These are phyloP conservation scores for Neosilurus hyrtlii DNA, from an alignment of 2,797 vertebrate species.

Conservation along the genomic window DNA sequence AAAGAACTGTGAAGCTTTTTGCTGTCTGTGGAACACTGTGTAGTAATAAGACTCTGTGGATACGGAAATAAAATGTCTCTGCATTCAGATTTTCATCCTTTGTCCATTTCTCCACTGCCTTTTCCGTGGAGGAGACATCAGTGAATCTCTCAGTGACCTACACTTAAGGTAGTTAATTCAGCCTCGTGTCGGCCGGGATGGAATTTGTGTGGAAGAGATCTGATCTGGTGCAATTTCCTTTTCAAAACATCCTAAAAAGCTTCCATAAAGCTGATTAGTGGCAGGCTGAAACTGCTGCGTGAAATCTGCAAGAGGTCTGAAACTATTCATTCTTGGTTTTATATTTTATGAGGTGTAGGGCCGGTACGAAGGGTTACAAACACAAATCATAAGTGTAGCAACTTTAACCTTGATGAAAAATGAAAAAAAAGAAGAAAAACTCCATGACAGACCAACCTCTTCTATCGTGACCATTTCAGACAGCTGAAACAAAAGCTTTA, in stretches of 20 bases:
- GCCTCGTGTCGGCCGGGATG: not conserved
- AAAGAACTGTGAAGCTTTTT: not conserved
- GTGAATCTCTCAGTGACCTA: not conserved
- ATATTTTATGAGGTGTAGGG: not conserved
- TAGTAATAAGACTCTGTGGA: not conserved
- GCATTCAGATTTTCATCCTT: not conserved
- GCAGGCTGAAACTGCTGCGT: not conserved
- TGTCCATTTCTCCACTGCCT: not conserved
- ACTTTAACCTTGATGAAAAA: not conserved
- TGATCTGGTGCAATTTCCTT: not conserved
- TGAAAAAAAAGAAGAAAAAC: not conserved
- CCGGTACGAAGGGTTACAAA: not conserved
- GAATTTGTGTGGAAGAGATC: not conserved
- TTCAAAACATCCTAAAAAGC: slow-evolving; percentile 2
- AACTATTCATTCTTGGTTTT: not conserved
- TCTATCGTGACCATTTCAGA: not conserved
- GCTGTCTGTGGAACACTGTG: not conserved
- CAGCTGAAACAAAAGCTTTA: not conserved
- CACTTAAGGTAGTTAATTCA: not conserved
- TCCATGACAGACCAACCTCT: not conserved
- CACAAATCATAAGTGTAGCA: not conserved
- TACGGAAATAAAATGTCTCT: not conserved
- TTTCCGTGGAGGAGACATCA: not conserved
- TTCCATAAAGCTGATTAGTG: not conserved
- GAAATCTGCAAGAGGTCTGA: not conserved